phyloP scores from a whole-genome alignment of 2,797 vertebrate genomes.

The Siniperca undulata region DNA sequence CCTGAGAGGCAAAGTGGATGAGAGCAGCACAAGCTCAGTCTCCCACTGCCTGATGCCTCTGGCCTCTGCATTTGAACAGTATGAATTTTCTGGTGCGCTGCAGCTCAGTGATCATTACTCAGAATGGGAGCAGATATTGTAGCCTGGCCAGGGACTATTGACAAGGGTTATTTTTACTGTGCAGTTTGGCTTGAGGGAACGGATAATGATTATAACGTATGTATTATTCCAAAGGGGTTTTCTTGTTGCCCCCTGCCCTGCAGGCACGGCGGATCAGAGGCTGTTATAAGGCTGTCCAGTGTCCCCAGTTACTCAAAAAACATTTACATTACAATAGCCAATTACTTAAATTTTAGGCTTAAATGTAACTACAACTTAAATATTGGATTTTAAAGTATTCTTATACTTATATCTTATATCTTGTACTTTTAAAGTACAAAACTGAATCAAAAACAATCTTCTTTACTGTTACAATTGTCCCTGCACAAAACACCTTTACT shows the following conservation, averaged over 20 bases:
- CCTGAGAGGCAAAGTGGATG: constrained; percentile 59
- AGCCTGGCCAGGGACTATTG: constrained; percentile 58
- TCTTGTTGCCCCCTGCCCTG: constrained; percentile 35
- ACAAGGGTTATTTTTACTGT: constrained; percentile 65
- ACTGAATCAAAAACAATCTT: background rate
- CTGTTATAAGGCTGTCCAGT: background rate
- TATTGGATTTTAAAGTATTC: background rate
- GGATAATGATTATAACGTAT: constrained; percentile 56
- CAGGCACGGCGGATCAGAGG: background rate
- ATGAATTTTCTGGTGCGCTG: constrained; percentile 45
- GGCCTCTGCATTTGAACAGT: constrained; percentile 57
- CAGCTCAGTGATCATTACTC: constrained; percentile 74
- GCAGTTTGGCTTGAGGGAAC: constrained; percentile 54
- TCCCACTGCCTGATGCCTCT: constrained; percentile 44
- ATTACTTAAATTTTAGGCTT: background rate
- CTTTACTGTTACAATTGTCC: background rate
- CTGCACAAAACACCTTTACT: background rate
- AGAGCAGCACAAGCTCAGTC: constrained; percentile 47
- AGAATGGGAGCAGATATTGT: constrained; percentile 60
- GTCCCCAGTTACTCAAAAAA: constrained; percentile 9
- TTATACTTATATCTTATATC: background rate
- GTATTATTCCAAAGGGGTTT: constrained; percentile 57
- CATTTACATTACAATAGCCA: background rate
- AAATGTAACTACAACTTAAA: constrained; percentile 2
- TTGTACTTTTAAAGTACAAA: background rate